Evolutionary conservation across 2,113 vertebrate species (phyloP).

Genomic region (Stigmatopora argus): DNA sequence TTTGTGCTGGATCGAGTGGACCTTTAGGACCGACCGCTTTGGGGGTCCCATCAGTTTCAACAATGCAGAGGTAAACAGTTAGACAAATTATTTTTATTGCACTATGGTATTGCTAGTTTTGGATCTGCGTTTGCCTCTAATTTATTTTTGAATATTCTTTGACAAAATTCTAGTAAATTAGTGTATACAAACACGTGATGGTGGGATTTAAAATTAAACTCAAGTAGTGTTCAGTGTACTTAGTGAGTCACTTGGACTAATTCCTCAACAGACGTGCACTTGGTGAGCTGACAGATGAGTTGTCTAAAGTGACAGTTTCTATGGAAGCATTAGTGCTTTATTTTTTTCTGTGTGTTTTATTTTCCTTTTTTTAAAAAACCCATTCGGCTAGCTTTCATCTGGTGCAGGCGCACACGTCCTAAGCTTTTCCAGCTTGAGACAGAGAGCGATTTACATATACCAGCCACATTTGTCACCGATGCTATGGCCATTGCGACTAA

Average conservation of each 20-base stretch:
- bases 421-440: not conserved
- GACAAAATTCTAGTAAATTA: too few species aligned
- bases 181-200: too few species aligned
- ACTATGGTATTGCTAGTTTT: too few species aligned
- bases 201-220: too few species aligned
- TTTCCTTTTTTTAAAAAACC: not conserved
- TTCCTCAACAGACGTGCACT: not conserved
- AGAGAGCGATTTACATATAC: constrained; percentile 5
- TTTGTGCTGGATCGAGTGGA: too few species aligned
- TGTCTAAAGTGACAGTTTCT: not conserved
- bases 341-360: not conserved
- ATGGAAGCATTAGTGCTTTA: constrained; percentile 2
- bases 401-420: not conserved
- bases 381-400: constrained; percentile 11
- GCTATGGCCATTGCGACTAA: constrained; percentile 4
- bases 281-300: constrained; percentile 1
- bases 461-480: constrained; percentile 4
- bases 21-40: too few species aligned
- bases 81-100: too few species aligned
- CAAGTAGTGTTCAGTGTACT: not conserved
- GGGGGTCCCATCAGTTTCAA: too few species aligned
- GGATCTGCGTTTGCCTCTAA: too few species aligned
- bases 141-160: too few species aligned
- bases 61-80: too few species aligned
- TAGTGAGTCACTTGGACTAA: constrained; percentile 1